Percentiles rank a stretch among this genome's conserved stretches.
Evolutionary conservation across 2,888 invertebrate species (phyloP).

Genomic region (Notodonta dromedarius): DNA sequence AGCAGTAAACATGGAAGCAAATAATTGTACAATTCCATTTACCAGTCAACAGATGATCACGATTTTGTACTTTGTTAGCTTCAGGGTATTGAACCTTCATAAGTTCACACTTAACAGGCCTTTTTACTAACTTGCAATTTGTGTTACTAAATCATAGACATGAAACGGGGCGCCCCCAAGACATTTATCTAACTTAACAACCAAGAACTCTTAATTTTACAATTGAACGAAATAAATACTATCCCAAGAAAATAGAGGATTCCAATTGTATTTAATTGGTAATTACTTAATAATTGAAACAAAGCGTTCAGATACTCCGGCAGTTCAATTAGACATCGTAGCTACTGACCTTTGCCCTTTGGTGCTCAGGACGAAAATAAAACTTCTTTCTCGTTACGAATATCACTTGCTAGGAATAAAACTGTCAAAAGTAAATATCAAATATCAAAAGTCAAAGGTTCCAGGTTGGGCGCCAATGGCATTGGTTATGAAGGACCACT

Average conservation of each 20-base stretch:
- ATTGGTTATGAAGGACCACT: background rate
- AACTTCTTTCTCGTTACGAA: slow-evolving; percentile 20
- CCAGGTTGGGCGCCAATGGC: slow-evolving; percentile 28
- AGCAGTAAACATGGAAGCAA: too few relatives aligned
- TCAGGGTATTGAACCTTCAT: too few relatives aligned
- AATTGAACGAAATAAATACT: slow-evolving; percentile 22
- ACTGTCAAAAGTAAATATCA: background rate
- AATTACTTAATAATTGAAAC: slow-evolving; percentile 35
- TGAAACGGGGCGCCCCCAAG: background rate
- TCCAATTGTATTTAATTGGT: slow-evolving; percentile 35
- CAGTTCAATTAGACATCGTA: slow-evolving; percentile 25
- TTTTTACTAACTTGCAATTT: background rate
- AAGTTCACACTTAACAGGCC: too few relatives aligned
- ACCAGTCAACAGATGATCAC: too few relatives aligned
- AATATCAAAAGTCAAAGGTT: slow-evolving; percentile 7
- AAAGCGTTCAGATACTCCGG: slow-evolving; percentile 24
- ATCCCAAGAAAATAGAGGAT: background rate
- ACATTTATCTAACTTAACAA: background rate
- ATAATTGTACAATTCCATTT: too few relatives aligned
- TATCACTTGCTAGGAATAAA: background rate
- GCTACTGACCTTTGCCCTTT: slow-evolving; percentile 35
- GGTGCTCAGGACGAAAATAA: slow-evolving; percentile 21
- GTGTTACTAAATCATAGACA: background rate
- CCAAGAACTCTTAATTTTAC: slow-evolving; percentile 7
- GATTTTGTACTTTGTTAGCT: too few relatives aligned